phyloP scores from a whole-genome alignment of 2,888 invertebrate species.

The Drosophila sordidapex region DNA sequence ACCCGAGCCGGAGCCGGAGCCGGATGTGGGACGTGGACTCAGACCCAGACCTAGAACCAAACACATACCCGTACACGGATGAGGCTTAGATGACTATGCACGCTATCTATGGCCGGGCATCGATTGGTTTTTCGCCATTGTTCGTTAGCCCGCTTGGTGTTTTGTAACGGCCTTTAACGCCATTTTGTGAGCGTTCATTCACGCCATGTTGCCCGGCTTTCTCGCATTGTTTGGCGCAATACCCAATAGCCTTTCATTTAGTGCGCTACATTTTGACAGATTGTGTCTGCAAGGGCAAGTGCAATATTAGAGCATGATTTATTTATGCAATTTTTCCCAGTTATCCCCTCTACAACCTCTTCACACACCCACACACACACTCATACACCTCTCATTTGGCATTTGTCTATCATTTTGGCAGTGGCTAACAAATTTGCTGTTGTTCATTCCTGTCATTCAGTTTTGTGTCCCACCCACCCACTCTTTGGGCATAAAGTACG shows the following conservation, averaged over 20 bases:
- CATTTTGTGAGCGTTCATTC: constrained; percentile 77
- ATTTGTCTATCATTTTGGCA: constrained; percentile 78
- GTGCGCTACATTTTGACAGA: constrained; percentile 69
- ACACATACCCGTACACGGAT: background rate
- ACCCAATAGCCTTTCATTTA: constrained; percentile 16
- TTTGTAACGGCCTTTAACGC: constrained; percentile 78
- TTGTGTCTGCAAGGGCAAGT: constrained; percentile 80
- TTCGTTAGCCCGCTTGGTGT: constrained; percentile 50
- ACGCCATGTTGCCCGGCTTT: constrained; percentile 58
- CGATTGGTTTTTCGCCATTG: constrained; percentile 75
- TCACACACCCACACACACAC: background rate
- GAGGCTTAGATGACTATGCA: constrained; percentile 53
- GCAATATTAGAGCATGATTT: constrained; percentile 83
- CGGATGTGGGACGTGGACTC: background rate
- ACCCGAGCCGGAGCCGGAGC: constrained; percentile 6
- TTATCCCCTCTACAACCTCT: constrained; percentile 9
- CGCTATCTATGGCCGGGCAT: constrained; percentile 72
- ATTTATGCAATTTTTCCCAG: constrained; percentile 81
- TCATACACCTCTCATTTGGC: constrained; percentile 41
- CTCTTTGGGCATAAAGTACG: constrained; percentile 45
- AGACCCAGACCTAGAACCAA: constrained; percentile 1
- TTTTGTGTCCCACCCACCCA: background rate
- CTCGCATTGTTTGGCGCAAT: constrained; percentile 26
- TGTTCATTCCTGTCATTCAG: constrained; percentile 15
- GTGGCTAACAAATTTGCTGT: constrained; percentile 73